phyloP scores from a whole-genome alignment of 2,888 invertebrate genomes.

The Chymomyza procnemis region DNA sequence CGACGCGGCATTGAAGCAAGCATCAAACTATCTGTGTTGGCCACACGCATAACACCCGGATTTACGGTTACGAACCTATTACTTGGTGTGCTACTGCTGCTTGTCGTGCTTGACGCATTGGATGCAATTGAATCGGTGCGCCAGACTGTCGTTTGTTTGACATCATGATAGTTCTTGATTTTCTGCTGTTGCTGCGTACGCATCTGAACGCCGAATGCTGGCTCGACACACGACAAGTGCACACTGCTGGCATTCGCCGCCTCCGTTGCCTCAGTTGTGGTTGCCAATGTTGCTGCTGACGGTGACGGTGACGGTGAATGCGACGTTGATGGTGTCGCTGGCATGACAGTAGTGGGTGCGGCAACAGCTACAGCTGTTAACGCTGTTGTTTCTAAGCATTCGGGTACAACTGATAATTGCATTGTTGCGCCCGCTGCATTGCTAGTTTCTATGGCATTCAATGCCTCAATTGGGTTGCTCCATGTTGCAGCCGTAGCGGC shows the following conservation, averaged over 20 bases:
- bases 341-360: not conserved
- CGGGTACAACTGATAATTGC: slow-evolving; percentile 45
- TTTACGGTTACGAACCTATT: not conserved
- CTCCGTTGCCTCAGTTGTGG: slow-evolving; percentile 1
- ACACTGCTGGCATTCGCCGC: not conserved
- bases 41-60: not conserved
- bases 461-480: not conserved
- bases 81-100: too few relatives aligned
- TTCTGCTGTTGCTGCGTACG: slow-evolving; percentile 63
- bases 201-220: slow-evolving; percentile 64
- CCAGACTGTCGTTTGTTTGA: slow-evolving; percentile 64
- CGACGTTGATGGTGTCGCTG: slow-evolving; percentile 5
- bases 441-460: slow-evolving; percentile 35
- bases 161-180: slow-evolving; percentile 67
- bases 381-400: slow-evolving; percentile 35
- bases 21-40: slow-evolving; percentile 48
- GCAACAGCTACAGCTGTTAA: slow-evolving; percentile 44
- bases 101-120: slow-evolving; percentile 46
- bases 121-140: slow-evolving; percentile 62
- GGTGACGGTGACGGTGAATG: slow-evolving; percentile 4
- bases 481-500: not conserved
- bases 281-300: slow-evolving; percentile 15
- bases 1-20: slow-evolving; percentile 77
- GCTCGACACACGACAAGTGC: slow-evolving; percentile 47
- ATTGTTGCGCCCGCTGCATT: slow-evolving; percentile 36